Conservation (phyloP, 1,140 invertebrate species). For the Bradysia coprophila region DNA sequence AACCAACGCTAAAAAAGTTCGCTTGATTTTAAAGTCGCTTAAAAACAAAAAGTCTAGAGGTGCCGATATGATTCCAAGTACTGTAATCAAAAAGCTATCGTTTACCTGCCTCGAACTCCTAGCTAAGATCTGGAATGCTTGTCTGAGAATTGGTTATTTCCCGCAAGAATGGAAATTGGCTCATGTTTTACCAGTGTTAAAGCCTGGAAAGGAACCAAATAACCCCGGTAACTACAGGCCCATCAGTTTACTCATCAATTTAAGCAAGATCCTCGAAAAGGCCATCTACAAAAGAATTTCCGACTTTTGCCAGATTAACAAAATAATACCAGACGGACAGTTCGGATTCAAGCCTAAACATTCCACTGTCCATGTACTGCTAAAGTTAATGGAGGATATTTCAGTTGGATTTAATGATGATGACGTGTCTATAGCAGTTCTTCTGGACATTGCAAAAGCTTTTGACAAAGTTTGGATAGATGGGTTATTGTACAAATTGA, state of each 20-base stretch:
- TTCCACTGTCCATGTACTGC: background rate
- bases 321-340: background rate
- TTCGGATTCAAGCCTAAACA: background rate
- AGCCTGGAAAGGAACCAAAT: background rate
- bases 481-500: no score
- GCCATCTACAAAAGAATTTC: background rate
- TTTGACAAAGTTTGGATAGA: constrained; percentile 49
- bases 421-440: background rate
- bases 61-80: no score
- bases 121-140: no score
- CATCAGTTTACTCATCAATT: background rate
- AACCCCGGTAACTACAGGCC: background rate
- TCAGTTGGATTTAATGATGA: background rate
- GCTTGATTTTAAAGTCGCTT: no score
- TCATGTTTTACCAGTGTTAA: background rate
- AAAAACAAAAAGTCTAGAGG: no score
- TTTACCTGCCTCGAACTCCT: no score
- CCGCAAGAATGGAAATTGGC: background rate
- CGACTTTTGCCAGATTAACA: background rate
- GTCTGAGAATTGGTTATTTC: background rate
- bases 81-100: no score
- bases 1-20: no score
- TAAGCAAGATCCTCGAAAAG: background rate
- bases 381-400: background rate
- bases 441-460: background rate